phyloP scores from a whole-genome alignment of 2,797 vertebrate genomes.

The Gambelia wislizenii region DNA sequence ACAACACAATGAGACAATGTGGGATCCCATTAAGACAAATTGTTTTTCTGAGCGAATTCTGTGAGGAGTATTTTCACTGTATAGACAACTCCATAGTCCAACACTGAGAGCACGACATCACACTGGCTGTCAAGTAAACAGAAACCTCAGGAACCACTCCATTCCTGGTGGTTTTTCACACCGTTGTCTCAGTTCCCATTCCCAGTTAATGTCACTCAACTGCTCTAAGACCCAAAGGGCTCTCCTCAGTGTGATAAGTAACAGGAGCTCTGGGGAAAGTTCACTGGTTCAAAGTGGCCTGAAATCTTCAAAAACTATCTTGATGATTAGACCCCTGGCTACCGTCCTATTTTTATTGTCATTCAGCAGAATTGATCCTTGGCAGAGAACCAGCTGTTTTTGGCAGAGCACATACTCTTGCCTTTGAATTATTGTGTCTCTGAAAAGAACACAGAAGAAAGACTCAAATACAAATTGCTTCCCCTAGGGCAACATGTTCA shows the following conservation, averaged over 20 bases:
- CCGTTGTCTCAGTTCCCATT: background rate
- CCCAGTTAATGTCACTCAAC: background rate
- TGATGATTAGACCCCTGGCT: constrained; percentile 59
- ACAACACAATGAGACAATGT: too few relatives aligned
- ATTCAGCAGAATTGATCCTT: constrained; percentile 59
- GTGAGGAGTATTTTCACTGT: too few relatives aligned
- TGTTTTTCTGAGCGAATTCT: too few relatives aligned
- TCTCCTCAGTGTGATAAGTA: background rate
- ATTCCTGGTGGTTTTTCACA: background rate
- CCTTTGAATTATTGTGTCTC: constrained; percentile 64
- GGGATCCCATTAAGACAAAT: too few relatives aligned
- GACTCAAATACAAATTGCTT: background rate
- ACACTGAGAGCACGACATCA: too few relatives aligned
- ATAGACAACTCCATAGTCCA: too few relatives aligned
- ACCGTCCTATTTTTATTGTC: constrained; percentile 60
- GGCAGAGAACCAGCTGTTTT: constrained; percentile 46
- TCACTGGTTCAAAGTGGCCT: constrained; percentile 47
- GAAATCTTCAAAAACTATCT: constrained; percentile 45
- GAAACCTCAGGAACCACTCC: background rate
- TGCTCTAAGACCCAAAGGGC: background rate
- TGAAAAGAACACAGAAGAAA: background rate
- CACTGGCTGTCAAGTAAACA: too few relatives aligned
- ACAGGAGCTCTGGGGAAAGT: background rate
- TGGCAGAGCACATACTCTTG: constrained; percentile 44
- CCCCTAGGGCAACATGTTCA: constrained; percentile 28